phyloP scores from a whole-genome alignment of 2,113 vertebrate genomes.

The Austrofundulus limnaeus region DNA sequence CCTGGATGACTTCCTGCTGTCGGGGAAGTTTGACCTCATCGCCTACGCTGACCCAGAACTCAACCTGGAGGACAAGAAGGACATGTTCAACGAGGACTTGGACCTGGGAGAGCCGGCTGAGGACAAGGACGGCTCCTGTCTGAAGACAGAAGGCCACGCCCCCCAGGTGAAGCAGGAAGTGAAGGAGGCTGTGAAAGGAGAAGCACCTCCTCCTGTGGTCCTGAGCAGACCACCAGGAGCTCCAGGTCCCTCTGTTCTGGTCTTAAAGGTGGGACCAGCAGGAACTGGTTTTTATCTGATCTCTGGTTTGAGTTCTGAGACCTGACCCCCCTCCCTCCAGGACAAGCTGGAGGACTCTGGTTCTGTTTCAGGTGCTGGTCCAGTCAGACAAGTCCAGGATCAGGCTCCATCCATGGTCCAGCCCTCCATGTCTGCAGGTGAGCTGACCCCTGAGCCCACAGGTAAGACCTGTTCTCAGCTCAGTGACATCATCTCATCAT shows the following conservation, averaged over 20 bases:
- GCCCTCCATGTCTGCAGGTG: conserved; percentile 46
- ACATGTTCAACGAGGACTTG: conserved; percentile 94
- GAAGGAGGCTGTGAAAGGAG: conserved; percentile 3
- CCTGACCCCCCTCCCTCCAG: conserved; percentile 10
- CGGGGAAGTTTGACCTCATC: conserved; percentile 95
- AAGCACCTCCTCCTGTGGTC: not conserved
- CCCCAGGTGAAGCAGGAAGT: conserved; percentile 61
- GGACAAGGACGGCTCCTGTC: conserved; percentile 74
- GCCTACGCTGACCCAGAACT: conserved; percentile 96
- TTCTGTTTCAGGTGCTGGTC: conserved; percentile 6
- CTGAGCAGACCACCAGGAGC: not conserved
- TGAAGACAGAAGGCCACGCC: not conserved
- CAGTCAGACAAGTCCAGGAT: conserved; percentile 29
- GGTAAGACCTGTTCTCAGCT: too few species aligned
- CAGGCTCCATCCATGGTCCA: conserved; percentile 9
- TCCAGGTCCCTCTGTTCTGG: not conserved
- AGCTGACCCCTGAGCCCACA: too few species aligned
- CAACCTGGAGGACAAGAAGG: conserved; percentile 93
- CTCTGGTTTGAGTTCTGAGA: not conserved
- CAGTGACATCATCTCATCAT: too few species aligned
- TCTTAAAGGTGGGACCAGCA: conserved; percentile 32
- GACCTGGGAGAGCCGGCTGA: conserved; percentile 88
- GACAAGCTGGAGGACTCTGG: conserved; percentile 34
- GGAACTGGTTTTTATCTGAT: not conserved
- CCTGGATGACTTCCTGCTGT: conserved; percentile 91